phyloP scores from a whole-genome alignment of 2,888 invertebrate genomes.

The Troilus luridus region DNA sequence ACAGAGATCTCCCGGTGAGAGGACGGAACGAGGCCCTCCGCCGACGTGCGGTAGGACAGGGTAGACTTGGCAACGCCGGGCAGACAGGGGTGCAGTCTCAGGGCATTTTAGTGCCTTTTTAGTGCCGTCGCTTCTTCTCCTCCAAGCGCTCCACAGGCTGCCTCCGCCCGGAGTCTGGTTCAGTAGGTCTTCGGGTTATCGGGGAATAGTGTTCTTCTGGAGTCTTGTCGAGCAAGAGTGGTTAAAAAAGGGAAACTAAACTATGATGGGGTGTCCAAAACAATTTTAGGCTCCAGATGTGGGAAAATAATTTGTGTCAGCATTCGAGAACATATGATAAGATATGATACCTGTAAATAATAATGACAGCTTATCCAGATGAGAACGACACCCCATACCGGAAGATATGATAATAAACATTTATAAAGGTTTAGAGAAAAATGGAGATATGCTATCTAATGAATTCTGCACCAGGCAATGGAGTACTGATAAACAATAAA shows the following conservation, averaged over 20 bases:
- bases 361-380: too few species aligned
- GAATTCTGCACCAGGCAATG: too few species aligned
- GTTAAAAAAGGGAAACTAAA: neutral
- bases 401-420: too few species aligned
- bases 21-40: neutral
- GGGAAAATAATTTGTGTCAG: neutral
- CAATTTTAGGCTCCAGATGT: neutral
- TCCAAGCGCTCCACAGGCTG: neutral
- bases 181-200: conserved; percentile 17
- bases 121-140: conserved; percentile 44
- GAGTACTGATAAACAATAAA: too few species aligned
- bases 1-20: neutral
- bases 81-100: conserved; percentile 51
- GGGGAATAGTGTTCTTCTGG: neutral
- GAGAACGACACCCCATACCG: too few species aligned
- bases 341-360: too few species aligned
- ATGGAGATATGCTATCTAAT: too few species aligned
- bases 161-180: neutral
- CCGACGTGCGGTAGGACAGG: conserved; percentile 14
- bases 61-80: conserved; percentile 49
- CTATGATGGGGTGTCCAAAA: neutral
- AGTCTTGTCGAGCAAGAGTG: neutral
- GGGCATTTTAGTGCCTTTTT: conserved; percentile 52
- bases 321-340: too few species aligned
- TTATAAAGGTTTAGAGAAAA: too few species aligned